Evolutionary conservation across 2,797 vertebrate genomes (phyloP).

Genomic region (Bradypodion pumilum): DNA sequence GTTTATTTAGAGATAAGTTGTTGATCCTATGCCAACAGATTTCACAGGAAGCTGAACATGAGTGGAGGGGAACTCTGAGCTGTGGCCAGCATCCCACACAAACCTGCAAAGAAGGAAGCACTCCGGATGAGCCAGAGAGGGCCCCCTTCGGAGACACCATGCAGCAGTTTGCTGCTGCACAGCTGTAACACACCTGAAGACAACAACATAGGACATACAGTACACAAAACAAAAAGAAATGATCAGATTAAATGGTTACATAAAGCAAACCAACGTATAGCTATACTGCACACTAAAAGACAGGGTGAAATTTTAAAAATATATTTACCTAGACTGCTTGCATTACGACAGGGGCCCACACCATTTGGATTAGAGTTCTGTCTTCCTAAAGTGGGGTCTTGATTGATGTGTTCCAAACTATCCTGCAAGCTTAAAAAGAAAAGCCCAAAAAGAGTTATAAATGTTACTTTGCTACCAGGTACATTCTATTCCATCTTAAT

Average conservation of each 20-base stretch:
- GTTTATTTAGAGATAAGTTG: constrained; percentile 70
- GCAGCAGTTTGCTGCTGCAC: constrained; percentile 77
- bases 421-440: constrained; percentile 81
- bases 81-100: constrained; percentile 81
- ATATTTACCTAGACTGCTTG: constrained; percentile 82
- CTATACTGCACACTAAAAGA: background rate
- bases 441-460: constrained; percentile 14
- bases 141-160: constrained; percentile 77
- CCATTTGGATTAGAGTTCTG: constrained; percentile 75
- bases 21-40: constrained; percentile 37
- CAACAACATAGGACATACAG: constrained; percentile 61
- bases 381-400: constrained; percentile 75
- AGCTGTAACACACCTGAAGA: constrained; percentile 79
- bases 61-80: constrained; percentile 67
- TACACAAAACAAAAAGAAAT: constrained; percentile 49
- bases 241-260: constrained; percentile 37
- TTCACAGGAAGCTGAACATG: constrained; percentile 49
- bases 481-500: background rate
- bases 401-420: constrained; percentile 85
- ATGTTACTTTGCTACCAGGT: background rate
- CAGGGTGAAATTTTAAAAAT: constrained; percentile 13
- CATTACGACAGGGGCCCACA: constrained; percentile 74
- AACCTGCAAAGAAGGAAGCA: constrained; percentile 89
- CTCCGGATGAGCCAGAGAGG: constrained; percentile 83
- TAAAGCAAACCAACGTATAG: background rate